A percentile compares a stretch with the other conserved stretches of the same genome.
Evolutionary conservation across 2,797 vertebrate genomes (phyloP).

Genomic region (Poeciliopsis paucimaculata): DNA sequence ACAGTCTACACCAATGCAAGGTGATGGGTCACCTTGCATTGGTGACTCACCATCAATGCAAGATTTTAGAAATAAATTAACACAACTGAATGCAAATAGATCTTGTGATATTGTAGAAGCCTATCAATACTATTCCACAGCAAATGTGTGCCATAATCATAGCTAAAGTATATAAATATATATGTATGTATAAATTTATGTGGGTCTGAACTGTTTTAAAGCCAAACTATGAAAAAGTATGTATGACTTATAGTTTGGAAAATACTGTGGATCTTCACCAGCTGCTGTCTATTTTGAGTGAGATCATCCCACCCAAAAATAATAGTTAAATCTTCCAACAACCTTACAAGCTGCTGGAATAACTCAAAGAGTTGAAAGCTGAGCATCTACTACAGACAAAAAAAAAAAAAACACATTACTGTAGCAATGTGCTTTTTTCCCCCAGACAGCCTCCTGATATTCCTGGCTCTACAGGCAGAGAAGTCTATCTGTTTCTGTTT

Average conservation of each 20-base stretch:
- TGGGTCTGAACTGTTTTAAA: too few relatives aligned
- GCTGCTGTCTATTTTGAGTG: constrained; percentile 19
- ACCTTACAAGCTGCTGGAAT: constrained; percentile 19
- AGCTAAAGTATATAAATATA: background rate
- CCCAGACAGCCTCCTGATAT: constrained; percentile 10
- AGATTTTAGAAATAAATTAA: too few relatives aligned
- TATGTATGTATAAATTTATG: too few relatives aligned
- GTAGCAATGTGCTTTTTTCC: background rate
- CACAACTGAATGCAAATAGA: background rate
- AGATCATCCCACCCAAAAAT: constrained; percentile 28
- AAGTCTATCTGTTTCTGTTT: constrained; percentile 5
- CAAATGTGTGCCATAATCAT: background rate
- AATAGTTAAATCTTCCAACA: constrained; percentile 42
- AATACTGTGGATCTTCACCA: constrained; percentile 5
- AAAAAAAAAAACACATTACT: background rate
- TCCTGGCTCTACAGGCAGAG: background rate
- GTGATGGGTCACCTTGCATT: too few relatives aligned
- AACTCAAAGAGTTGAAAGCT: background rate
- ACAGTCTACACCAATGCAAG: too few relatives aligned
- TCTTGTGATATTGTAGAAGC: background rate
- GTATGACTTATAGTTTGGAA: too few relatives aligned
- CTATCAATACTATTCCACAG: too few relatives aligned
- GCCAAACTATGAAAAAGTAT: too few relatives aligned
- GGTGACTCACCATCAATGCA: too few relatives aligned
- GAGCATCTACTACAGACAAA: constrained; percentile 1